Conservation (phyloP, 2,113 vertebrate species). For the Rhea pennata region DNA sequence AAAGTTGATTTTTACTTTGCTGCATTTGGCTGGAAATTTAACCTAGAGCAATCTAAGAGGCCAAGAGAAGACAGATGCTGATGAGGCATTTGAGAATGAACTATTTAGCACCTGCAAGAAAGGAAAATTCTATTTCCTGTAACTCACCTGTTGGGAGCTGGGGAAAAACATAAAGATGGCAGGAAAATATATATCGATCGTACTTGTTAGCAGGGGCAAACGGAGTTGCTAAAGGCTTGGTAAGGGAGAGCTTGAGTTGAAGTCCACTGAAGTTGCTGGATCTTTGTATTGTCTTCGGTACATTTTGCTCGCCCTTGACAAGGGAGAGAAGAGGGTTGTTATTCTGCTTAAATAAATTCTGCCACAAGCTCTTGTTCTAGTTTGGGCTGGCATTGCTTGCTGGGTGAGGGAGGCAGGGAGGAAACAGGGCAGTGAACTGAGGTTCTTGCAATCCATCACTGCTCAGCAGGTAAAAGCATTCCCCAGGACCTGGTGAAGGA, state of each 20-base stretch:
- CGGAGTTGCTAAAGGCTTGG: background rate
- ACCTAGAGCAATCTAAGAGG: background rate
- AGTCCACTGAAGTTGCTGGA: background rate
- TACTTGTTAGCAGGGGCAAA: background rate
- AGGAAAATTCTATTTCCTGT: background rate
- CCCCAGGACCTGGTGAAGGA: background rate
- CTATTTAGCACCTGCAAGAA: background rate
- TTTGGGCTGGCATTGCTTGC: background rate
- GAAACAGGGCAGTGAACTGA: background rate
- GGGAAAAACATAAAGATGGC: background rate
- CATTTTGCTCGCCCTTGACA: fast-evolving
- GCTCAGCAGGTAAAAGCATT: background rate
- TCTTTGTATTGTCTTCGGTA: background rate
- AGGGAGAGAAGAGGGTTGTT: background rate
- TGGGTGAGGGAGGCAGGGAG: background rate
- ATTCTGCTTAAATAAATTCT: background rate
- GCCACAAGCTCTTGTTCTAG: background rate
- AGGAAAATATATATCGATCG: background rate
- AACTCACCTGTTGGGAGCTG: background rate
- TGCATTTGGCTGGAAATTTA: background rate
- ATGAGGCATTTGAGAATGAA: background rate
- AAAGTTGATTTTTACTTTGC: conserved; percentile 1
- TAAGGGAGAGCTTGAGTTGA: background rate
- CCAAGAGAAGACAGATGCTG: background rate
- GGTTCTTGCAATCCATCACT: background rate